Evolutionary conservation across 1,140 invertebrate species (phyloP).

Genomic region (Cydia strobilella): DNA sequence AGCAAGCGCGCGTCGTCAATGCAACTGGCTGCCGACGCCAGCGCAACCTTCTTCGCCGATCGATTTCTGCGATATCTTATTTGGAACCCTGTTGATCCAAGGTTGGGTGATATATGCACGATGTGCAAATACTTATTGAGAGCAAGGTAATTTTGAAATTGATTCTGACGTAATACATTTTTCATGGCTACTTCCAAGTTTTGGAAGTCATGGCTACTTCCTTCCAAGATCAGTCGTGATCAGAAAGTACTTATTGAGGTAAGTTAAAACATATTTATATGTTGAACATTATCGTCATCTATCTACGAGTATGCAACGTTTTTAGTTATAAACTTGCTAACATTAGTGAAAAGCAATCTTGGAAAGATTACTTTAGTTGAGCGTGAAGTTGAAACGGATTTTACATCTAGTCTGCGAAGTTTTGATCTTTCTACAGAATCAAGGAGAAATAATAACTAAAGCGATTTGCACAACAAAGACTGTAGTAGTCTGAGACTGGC

Average conservation of each 20-base stretch:
- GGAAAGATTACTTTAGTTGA: neutral
- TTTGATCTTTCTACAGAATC: constrained; percentile 5
- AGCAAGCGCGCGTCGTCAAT: constrained; percentile 43
- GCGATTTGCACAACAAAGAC: neutral
- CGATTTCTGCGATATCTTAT: constrained; percentile 32
- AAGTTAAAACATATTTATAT: neutral
- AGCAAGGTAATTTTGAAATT: neutral
- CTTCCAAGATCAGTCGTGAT: no score
- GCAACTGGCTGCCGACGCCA: constrained; percentile 35
- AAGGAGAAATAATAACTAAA: constrained; percentile 2
- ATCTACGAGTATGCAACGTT: neutral
- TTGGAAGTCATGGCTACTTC: no score
- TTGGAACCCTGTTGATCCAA: constrained; percentile 23
- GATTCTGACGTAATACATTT: neutral
- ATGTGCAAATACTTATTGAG: neutral
- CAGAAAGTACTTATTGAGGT: no score
- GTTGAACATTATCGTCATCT: neutral
- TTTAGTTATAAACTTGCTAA: neutral
- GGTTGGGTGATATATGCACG: neutral
- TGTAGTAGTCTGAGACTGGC: neutral
- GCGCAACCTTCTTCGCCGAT: constrained; percentile 46
- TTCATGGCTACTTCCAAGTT: neutral
- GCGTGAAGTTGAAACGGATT: constrained; percentile 1
- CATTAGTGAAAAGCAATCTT: neutral
- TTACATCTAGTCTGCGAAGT: constrained; percentile 6